Base-by-base conservation (phyloP, 2,797 vertebrate species). In the Astyanax mexicanus region DNA sequence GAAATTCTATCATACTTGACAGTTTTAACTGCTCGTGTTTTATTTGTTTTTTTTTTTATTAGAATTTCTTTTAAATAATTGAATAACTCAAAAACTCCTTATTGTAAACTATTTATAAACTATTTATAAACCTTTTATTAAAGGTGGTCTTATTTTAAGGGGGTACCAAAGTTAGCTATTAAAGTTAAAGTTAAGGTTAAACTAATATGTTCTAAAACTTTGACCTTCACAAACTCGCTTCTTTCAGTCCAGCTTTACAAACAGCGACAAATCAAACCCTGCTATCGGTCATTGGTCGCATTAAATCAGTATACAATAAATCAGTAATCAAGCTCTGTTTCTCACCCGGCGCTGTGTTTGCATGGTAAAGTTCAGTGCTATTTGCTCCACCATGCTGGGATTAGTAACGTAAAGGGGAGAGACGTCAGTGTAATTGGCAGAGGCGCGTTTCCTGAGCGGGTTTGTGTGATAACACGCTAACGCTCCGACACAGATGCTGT, bases 301-400 rank as follows among this genome's bases (percentile, higher is more conserved):
- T 60, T 61, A n/a, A 10, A 58, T 66, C 40, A 42, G 27, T 23
- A n/a, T 1, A 6, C 11, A 12, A 2, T 47, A 12, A 29, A 66
- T 49, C 64, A 32, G 15, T 17, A 19, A 5, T 40, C 42, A 29
- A 29, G 10, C 64, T 47, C 15, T 11, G 15, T 7, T 11, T 66
- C 25, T 32, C 62, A 45, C 3, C 42, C 62, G n/a, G 42, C 19
- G 15, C 23, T 21, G 47, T 49, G 23, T 66, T 66, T 47, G 25
- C 42, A 45, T 11, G 17, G 23, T 29, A 66, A 45, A 66, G 42
- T 45, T 66, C 23, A 65, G n/a, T n/a, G 21, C 38, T 45, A 44
- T 66, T 66, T 66, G 17, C 42, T 4, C 17, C 11, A 40, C 15
- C 38, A 45, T 9, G 15, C 13, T 25, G 9, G 64, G 44, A 49